Percentiles rank a stretch among this genome's conserved stretches.
Evolutionary conservation across 2,797 vertebrate genomes (phyloP).

Genomic region (Pseudotriccus pelzelni): DNA sequence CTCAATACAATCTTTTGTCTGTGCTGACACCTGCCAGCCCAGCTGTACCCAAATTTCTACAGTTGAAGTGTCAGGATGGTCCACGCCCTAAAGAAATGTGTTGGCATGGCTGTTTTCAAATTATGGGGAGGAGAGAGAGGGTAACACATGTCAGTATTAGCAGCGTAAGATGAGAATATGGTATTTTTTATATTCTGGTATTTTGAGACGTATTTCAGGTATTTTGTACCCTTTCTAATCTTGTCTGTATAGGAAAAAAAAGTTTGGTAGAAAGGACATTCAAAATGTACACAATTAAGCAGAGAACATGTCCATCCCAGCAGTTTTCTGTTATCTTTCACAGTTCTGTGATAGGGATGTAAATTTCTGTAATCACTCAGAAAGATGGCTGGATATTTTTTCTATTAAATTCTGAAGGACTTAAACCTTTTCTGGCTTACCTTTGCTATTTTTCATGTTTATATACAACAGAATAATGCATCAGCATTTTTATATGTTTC

Average conservation of each 20-base stretch:
- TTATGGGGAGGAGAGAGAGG: background rate
- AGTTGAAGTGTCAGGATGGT: background rate
- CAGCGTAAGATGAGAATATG: background rate
- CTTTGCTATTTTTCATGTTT: conserved; percentile 67
- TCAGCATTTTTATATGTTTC: conserved; percentile 67
- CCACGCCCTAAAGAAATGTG: background rate
- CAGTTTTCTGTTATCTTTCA: conserved; percentile 35
- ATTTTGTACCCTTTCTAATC: background rate
- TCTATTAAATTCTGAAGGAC: conserved; percentile 52
- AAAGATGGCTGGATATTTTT: conserved; percentile 58
- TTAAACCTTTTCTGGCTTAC: conserved; percentile 63
- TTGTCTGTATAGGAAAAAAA: background rate
- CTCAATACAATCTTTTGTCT: background rate
- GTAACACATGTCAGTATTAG: background rate
- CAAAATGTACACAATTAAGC: conserved; percentile 9
- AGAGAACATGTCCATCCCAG: conserved; percentile 6
- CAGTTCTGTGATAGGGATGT: conserved; percentile 24
- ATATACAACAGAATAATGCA: conserved; percentile 62
- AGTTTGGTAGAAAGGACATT: background rate
- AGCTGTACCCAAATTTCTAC: background rate
- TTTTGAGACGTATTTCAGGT: background rate
- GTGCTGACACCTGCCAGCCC: background rate
- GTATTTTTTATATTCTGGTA: background rate
- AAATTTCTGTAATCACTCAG: conserved; percentile 56
- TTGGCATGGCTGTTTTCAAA: background rate